Conservation (phyloP, 2,797 vertebrate species). For the Onychomys arenicola region DNA sequence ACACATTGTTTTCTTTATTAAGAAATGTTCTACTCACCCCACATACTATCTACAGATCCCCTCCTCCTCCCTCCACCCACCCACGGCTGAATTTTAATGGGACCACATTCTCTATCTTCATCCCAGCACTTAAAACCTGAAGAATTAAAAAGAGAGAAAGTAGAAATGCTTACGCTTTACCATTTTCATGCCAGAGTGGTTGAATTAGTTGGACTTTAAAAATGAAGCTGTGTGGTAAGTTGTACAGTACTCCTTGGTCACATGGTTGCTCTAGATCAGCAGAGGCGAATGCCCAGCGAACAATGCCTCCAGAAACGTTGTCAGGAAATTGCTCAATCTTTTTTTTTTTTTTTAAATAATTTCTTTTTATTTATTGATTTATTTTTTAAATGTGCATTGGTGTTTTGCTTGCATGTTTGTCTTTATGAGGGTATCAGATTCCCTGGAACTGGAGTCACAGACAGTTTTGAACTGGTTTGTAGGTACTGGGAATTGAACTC, state of each 20-base stretch:
- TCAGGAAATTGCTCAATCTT: slow-evolving; percentile 28
- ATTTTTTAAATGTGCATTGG: not conserved
- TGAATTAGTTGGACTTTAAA: slow-evolving; percentile 44
- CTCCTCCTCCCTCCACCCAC: too few relatives aligned
- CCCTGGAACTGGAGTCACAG: not conserved
- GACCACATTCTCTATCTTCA: not conserved
- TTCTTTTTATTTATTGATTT: not conserved
- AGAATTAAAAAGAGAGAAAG: not conserved
- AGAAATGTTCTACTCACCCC: too few relatives aligned
- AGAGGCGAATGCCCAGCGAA: not conserved
- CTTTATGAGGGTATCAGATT: not conserved
- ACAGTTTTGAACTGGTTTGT: not conserved
- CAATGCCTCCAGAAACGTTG: not conserved
- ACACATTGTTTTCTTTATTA: too few relatives aligned
- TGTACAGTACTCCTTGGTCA: not conserved
- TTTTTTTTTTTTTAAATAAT: not conserved
- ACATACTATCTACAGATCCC: too few relatives aligned
- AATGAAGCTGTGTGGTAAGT: slow-evolving; percentile 32
- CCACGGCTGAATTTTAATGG: not conserved
- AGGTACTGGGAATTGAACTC: not conserved
- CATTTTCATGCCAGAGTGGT: not conserved
- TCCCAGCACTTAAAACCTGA: not conserved
- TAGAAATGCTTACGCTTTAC: slow-evolving; percentile 45
- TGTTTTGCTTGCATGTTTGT: not conserved
- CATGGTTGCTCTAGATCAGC: not conserved